These are phyloP conservation scores for Xylocampa areola DNA, from an alignment of 2,888 invertebrate species.

Conservation along the genomic window DNA sequence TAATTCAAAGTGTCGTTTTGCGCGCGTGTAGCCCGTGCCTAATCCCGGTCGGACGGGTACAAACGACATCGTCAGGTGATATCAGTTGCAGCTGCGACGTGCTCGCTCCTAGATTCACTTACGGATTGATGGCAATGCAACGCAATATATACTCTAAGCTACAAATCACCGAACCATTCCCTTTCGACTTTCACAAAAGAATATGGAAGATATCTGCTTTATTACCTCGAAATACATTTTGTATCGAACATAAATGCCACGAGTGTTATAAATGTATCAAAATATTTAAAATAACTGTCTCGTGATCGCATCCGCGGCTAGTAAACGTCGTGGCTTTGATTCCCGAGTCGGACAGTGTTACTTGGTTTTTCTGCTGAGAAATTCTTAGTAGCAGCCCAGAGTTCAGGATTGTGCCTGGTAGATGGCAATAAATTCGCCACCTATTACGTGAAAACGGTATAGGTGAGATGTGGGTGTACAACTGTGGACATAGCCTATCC, in stretches of 20 bases:
- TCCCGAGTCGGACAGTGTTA: too few relatives aligned
- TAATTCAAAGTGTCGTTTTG: slow-evolving; percentile 73
- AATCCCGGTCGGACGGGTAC: slow-evolving; percentile 78
- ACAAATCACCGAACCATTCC: slow-evolving; percentile 71
- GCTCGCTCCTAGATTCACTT: slow-evolving; percentile 77
- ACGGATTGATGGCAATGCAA: slow-evolving; percentile 81
- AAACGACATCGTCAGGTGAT: slow-evolving; percentile 84
- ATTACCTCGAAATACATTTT: slow-evolving; percentile 46
- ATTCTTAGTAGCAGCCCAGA: too few relatives aligned
- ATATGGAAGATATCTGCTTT: slow-evolving; percentile 57
- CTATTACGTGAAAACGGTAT: too few relatives aligned
- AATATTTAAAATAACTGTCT: slow-evolving; percentile 21
- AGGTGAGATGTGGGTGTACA: too few relatives aligned
- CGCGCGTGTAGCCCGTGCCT: slow-evolving; percentile 67
- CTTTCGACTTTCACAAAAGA: slow-evolving; percentile 59
- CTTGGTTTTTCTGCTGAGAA: too few relatives aligned
- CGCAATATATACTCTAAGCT: slow-evolving; percentile 70
- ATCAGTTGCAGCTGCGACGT: slow-evolving; percentile 80
- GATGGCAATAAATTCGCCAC: too few relatives aligned
- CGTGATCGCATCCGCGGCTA: too few relatives aligned
- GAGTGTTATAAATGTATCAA: slow-evolving; percentile 26
- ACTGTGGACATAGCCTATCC: too few relatives aligned
- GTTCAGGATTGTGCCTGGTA: too few relatives aligned
- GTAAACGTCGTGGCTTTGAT: too few relatives aligned
- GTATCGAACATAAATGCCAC: slow-evolving; percentile 33